These are phyloP conservation scores for Ardeotis arabs DNA, from an alignment of 2,113 vertebrate species.

Conservation along the genomic window DNA sequence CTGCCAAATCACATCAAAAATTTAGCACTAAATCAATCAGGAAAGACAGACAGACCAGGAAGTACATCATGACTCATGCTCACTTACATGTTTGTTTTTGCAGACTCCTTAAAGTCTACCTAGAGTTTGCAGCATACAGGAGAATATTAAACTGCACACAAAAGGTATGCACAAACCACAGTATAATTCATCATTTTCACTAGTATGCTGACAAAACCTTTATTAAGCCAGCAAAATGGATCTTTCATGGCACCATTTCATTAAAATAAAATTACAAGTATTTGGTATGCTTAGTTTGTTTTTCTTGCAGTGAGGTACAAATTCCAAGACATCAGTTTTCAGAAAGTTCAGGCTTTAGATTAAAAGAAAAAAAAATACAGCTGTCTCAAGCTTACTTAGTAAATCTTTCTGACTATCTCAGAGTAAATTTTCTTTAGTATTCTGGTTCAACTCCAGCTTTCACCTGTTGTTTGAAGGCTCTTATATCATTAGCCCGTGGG, in stretches of 20 bases:
- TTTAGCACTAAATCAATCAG: neutral
- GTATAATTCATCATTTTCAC: neutral
- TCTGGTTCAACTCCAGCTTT: neutral
- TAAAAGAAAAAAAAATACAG: neutral
- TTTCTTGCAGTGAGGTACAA: neutral
- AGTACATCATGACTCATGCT: neutral
- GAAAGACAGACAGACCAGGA: neutral
- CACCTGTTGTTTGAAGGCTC: neutral
- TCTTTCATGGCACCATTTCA: neutral
- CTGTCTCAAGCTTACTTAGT: neutral
- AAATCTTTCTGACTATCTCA: neutral
- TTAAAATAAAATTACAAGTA: neutral
- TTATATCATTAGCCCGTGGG: neutral
- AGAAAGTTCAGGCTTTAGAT: neutral
- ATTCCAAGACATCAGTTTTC: neutral
- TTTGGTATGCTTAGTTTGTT: neutral
- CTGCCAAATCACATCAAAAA: neutral
- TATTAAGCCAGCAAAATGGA: neutral
- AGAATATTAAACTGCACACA: neutral
- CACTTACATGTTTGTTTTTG: constrained; percentile 9
- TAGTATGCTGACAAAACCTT: neutral
- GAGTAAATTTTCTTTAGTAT: neutral
- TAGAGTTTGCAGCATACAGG: neutral
- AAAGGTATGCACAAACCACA: neutral
- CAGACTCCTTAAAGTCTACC: neutral